These are phyloP conservation scores for Grantiella picta DNA, from an alignment of 2,113 vertebrate genomes.

Conservation along the genomic window DNA sequence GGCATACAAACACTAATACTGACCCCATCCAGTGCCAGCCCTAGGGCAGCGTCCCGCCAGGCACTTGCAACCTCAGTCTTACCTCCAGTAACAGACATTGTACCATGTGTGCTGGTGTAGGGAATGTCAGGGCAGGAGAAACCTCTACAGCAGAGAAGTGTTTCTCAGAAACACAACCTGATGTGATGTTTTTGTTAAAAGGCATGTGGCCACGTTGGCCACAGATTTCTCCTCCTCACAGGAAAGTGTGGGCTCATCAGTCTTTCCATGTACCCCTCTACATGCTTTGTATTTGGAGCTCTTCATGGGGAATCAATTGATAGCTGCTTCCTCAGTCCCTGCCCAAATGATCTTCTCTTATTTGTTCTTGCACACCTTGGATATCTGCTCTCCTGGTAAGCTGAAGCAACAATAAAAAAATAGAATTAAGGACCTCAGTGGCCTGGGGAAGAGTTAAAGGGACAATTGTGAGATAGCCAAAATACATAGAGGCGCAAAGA, in stretches of 20 bases:
- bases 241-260: not conserved
- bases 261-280: not conserved
- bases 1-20: not conserved
- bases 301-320: fast-evolving
- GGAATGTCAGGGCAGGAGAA: not conserved
- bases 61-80: not conserved
- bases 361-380: not conserved
- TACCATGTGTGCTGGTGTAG: not conserved
- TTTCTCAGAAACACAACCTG: not conserved
- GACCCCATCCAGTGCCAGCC: not conserved
- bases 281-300: fast-evolving
- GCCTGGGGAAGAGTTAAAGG: not conserved
- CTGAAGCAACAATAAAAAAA: not conserved
- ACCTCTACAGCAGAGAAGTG: not conserved
- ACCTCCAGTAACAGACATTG: not conserved
- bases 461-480: not conserved
- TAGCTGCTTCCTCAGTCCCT: not conserved
- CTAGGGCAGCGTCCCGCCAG: not conserved
- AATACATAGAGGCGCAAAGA: not conserved
- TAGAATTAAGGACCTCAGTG: not conserved
- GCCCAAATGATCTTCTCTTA: not conserved
- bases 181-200: not conserved
- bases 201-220: fast-evolving
- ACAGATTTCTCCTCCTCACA: not conserved
- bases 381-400: not conserved